phyloP scores from a whole-genome alignment of 2,113 vertebrate species.

The Chitala chitala region DNA sequence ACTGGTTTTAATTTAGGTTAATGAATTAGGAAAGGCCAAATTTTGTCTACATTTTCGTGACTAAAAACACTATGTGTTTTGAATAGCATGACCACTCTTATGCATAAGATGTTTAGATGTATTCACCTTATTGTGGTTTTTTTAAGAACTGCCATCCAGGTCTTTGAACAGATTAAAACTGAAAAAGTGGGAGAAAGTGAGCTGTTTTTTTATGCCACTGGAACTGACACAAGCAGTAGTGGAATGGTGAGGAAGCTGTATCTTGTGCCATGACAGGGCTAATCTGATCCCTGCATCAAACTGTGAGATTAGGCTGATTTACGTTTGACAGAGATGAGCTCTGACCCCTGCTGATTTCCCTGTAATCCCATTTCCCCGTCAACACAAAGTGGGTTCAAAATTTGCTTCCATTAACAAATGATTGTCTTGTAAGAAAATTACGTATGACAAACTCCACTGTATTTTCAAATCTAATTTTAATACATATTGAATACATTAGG shows the following conservation, averaged over 20 bases:
- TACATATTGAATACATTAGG: too few species aligned
- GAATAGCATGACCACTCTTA: too few species aligned
- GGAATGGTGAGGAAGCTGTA: neutral
- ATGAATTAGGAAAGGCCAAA: too few species aligned
- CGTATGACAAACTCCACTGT: too few species aligned
- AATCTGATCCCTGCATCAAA: slow-evolving; percentile 29
- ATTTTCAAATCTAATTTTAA: too few species aligned
- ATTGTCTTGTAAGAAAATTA: neutral
- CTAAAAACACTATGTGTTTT: neutral
- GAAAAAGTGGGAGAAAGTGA: slow-evolving; percentile 25
- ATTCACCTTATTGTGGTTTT: neutral
- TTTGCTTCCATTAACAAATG: too few species aligned
- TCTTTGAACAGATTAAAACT: neutral
- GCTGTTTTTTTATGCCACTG: slow-evolving; percentile 26
- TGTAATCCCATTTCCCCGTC: neutral
- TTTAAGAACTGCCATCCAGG: neutral
- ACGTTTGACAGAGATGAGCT: slow-evolving; percentile 23
- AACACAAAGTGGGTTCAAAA: neutral
- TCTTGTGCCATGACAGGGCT: slow-evolving; percentile 23
- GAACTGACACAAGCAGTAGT: slow-evolving; percentile 20
- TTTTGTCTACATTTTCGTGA: neutral
- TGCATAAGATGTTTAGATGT: neutral
- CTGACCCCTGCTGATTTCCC: neutral
- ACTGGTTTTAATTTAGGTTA: too few species aligned
- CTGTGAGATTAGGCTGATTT: slow-evolving; percentile 39